Evolutionary conservation across 2,888 invertebrate species (phyloP).

Genomic region (Melipona beecheii): DNA sequence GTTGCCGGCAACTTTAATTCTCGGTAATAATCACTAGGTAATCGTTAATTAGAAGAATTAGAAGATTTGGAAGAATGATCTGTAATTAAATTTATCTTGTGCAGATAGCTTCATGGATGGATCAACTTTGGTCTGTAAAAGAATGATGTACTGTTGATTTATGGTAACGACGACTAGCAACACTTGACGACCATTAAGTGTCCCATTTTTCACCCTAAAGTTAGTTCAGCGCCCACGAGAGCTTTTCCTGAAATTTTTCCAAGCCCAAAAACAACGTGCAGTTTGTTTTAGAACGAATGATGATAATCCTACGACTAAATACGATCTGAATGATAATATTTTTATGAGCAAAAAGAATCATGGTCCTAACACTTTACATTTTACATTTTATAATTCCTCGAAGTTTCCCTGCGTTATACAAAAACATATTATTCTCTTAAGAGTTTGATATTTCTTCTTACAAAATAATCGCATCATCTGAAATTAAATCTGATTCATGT

Average conservation of each 20-base stretch:
- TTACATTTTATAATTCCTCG: not conserved
- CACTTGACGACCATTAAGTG: slow-evolving; percentile 62
- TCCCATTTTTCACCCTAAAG: slow-evolving; percentile 62
- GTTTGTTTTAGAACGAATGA: slow-evolving; percentile 54
- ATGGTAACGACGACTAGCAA: slow-evolving; percentile 11
- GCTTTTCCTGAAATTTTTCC: slow-evolving; percentile 10
- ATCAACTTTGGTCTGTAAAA: not conserved
- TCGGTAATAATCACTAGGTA: not conserved
- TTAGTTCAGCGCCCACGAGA: slow-evolving; percentile 55
- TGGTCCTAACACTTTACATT: not conserved
- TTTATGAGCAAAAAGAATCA: slow-evolving; percentile 11
- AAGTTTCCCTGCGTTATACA: too few relatives aligned
- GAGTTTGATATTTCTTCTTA: not conserved
- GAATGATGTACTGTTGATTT: slow-evolving; percentile 51
- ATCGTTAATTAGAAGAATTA: not conserved
- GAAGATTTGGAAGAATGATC: not conserved
- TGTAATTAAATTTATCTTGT: not conserved
- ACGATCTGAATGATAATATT: not conserved
- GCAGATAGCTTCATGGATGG: not conserved
- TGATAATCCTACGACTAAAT: slow-evolving; percentile 23
- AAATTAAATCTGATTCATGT: not conserved
- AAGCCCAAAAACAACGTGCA: not conserved
- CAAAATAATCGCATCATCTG: not conserved
- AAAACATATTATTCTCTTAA: not conserved
- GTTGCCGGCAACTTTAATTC: slow-evolving; percentile 7